Base-by-base conservation (phyloP, 37 sponge, comb jelly and placozoan genomes). In the Cliona cf. orientalis region DNA sequence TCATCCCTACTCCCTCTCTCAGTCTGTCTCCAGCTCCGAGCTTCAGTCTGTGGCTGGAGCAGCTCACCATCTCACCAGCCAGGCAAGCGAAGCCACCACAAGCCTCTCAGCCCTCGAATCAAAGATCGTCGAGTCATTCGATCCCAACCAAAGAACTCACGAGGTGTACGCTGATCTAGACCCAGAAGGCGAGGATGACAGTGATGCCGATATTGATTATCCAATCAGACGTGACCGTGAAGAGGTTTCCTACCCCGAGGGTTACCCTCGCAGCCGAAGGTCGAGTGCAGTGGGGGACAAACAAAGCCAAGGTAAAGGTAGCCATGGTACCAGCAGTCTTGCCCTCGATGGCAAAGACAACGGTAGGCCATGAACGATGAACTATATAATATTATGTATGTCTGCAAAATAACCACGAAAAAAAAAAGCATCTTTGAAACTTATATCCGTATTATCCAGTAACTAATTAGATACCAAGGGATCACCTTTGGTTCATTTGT, bases 1-100 rank as follows among this genome's bases (percentile, higher is more conserved):
- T 0, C 1, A 42, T 7, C 64, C 67, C 0, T 59, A 80, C 33
- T 68, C 71, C 1, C 43, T 62, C 38, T 81, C 88, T 5, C 77
- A 81, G 45, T 69, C 82, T 5, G 71, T 65, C 12, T 60, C 82
- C 4, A 62, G n/a, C 9, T 83, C 84, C 22, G 74, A 83, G 42
- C 45, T 43, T 5, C 17, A 71, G 25, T n/a, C 61, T 21, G 37
- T 23, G 1, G 31, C 62, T 4, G 43, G 29, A 33, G 44, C 29
- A 32, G 25, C 21, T 44, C 29, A 35, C 3, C 40, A 58, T 11
- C 37, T 79, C 23, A 65, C 66, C 3, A 12, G 38, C 14, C 9
- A 23, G n/a, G 43, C 7, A 3, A 72, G 36, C 31, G 61, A 35
- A n/a, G 76, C 26, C 5, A 58, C 73, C 0, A 33, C 64, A 35